Evolutionary conservation across 1,140 invertebrate species (phyloP).

Genomic region (Bombus impatiens): DNA sequence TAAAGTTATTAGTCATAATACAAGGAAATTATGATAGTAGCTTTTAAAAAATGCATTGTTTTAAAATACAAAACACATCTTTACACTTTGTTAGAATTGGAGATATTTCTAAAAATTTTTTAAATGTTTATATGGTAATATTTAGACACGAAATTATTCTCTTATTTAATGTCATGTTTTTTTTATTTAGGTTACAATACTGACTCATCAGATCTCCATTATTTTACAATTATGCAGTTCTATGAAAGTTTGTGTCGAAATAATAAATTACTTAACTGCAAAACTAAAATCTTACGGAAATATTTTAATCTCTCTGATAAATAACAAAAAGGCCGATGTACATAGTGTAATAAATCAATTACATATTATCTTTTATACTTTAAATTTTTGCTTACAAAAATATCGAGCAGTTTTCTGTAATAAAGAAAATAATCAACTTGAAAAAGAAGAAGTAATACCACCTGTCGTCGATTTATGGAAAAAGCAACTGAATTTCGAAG

Average conservation of each 20-base stretch:
- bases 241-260: conserved; percentile 34
- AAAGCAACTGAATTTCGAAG: conserved; percentile 7
- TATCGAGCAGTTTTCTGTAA: conserved; percentile 27
- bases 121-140: neutral
- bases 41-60: too few species aligned
- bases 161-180: neutral
- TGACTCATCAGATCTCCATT: conserved; percentile 44
- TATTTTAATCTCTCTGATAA: neutral
- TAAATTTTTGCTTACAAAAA: conserved; percentile 42
- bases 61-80: too few species aligned
- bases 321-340: neutral
- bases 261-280: conserved; percentile 43
- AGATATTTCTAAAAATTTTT: too few species aligned
- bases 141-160: conserved; percentile 27
- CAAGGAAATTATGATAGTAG: neutral
- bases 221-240: conserved; percentile 52
- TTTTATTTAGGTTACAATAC: conserved; percentile 31
- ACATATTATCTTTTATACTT: conserved; percentile 48
- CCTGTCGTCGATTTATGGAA: conserved; percentile 54
- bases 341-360: conserved; percentile 20
- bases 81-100: too few species aligned
- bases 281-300: conserved; percentile 33
- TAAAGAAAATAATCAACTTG: neutral
- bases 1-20: neutral
- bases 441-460: conserved; percentile 14